These are phyloP conservation scores for Proales similis DNA, from an alignment of 1,140 invertebrate species.

Conservation along the genomic window DNA sequence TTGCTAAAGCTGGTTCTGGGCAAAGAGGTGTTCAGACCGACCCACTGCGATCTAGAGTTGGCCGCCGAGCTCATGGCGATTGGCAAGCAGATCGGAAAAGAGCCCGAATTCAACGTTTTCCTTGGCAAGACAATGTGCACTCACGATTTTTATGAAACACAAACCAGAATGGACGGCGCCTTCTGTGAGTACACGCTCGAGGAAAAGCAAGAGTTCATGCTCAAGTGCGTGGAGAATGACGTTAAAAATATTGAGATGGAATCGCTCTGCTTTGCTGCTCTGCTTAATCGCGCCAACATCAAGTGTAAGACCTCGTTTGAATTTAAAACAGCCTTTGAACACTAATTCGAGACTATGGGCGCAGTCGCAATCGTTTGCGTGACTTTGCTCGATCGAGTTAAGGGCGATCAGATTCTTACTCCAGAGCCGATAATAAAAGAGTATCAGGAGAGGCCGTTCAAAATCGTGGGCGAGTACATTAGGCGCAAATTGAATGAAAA, in stretches of 20 bases:
- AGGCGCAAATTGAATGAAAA: slow-evolving; percentile 15
- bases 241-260: slow-evolving; percentile 98
- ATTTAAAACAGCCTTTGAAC: neutral
- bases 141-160: slow-evolving; percentile 92
- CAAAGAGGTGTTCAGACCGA: slow-evolving; percentile 29
- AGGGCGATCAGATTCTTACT: slow-evolving; percentile 76
- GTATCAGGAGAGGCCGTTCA: slow-evolving; percentile 84
- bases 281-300: slow-evolving; percentile 86
- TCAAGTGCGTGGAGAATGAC: slow-evolving; percentile 66
- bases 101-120: slow-evolving; percentile 47
- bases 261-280: slow-evolving; percentile 77
- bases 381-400: slow-evolving; percentile 79
- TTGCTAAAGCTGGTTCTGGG: slow-evolving; percentile 22
- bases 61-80: slow-evolving; percentile 14
- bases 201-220: slow-evolving; percentile 81
- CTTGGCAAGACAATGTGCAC: slow-evolving; percentile 89
- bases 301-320: slow-evolving; percentile 12
- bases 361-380: slow-evolving; percentile 82
- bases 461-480: slow-evolving; percentile 53
- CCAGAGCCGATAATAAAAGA: slow-evolving; percentile 81
- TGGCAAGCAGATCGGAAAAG: neutral
- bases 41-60: slow-evolving; percentile 7
- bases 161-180: slow-evolving; percentile 86
- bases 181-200: slow-evolving; percentile 84
- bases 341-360: neutral